Evolutionary conservation across 2,888 invertebrate genomes (phyloP).

Genomic region (Dynastes grantii): DNA sequence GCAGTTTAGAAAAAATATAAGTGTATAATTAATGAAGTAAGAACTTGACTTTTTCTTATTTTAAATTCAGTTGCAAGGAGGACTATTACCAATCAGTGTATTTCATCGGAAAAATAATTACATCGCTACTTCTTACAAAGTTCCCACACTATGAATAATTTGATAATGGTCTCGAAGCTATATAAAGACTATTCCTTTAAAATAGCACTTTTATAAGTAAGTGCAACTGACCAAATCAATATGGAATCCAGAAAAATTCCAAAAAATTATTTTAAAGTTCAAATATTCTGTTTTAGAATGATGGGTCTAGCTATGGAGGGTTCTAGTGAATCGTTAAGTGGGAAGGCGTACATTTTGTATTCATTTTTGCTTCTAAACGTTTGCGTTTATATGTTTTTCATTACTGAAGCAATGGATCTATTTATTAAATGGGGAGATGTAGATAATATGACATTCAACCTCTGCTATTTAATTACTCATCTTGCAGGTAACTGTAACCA

Average conservation of each 20-base stretch:
- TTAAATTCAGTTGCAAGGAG: background rate
- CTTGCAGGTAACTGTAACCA: constrained; percentile 45
- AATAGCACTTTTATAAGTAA: background rate
- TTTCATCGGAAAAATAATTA: constrained; percentile 3
- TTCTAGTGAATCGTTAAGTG: constrained; percentile 7
- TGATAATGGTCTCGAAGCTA: background rate
- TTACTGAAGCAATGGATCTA: constrained; percentile 49
- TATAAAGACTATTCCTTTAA: background rate
- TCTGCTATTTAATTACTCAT: constrained; percentile 51
- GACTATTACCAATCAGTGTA: background rate
- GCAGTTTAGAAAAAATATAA: background rate
- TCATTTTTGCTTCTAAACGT: constrained; percentile 36
- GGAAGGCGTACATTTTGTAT: constrained; percentile 44
- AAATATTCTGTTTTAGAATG: constrained; percentile 42
- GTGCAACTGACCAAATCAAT: background rate
- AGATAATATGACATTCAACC: constrained; percentile 50
- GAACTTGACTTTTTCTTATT: too few species aligned
- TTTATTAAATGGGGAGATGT: constrained; percentile 49
- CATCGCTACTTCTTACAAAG: background rate
- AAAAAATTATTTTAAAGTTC: constrained; percentile 47
- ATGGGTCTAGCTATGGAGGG: constrained; percentile 35
- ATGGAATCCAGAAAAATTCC: background rate
- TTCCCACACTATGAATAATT: background rate
- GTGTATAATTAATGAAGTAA: background rate
- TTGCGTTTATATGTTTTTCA: constrained; percentile 51